These are phyloP conservation scores for Molorchus minor DNA, from an alignment of 2,888 invertebrate species.

Conservation along the genomic window DNA sequence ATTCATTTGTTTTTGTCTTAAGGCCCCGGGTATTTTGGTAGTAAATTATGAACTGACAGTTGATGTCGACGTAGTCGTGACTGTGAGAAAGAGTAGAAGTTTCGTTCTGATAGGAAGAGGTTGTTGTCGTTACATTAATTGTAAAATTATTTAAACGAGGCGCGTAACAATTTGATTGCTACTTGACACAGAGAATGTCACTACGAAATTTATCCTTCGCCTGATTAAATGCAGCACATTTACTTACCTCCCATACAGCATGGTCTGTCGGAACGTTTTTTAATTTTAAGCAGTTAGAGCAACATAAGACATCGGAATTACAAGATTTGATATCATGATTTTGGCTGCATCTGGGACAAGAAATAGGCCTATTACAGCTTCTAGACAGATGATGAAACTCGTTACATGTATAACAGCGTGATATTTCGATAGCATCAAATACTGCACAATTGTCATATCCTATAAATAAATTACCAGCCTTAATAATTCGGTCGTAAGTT, in stretches of 20 bases:
- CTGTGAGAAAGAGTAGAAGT: too few species aligned
- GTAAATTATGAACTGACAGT: not conserved
- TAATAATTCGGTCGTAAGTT: too few species aligned
- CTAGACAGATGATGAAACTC: not conserved
- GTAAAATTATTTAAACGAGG: too few species aligned
- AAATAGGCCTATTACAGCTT: not conserved
- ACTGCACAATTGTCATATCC: not conserved
- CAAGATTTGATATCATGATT: not conserved
- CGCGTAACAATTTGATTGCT: not conserved
- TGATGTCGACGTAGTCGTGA: not conserved
- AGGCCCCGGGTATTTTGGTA: not conserved
- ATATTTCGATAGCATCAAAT: not conserved
- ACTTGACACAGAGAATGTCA: not conserved
- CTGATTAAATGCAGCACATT: not conserved
- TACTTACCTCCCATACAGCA: not conserved
- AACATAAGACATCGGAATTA: not conserved
- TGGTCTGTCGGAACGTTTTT: not conserved
- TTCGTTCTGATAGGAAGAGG: too few species aligned
- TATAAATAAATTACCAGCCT: not conserved
- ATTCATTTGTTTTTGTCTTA: too few species aligned
- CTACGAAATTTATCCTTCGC: not conserved
- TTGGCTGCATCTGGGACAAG: not conserved
- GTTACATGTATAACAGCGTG: not conserved
- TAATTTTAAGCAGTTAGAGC: not conserved
- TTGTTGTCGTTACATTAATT: too few species aligned